Conservation (phyloP, 2,113 vertebrate genomes). For the Odontesthes bonariensis region DNA sequence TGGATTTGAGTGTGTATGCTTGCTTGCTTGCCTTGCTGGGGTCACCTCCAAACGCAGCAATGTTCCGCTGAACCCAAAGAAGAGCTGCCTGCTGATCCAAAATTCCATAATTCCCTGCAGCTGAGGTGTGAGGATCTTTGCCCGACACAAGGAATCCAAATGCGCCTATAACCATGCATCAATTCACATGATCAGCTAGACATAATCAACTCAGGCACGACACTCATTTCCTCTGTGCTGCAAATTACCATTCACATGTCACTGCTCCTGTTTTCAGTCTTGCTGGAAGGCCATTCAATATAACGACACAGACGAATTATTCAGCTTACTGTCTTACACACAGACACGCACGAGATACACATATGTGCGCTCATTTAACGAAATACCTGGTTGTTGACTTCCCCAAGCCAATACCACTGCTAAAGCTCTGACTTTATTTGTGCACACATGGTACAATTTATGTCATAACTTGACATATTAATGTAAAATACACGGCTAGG, state of each 20-base stretch:
- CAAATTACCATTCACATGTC: slow-evolving; percentile 30
- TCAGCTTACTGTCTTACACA: background rate
- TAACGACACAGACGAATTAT: slow-evolving; percentile 16
- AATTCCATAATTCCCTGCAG: slow-evolving; percentile 82
- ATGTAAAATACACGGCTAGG: background rate
- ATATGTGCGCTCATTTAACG: slow-evolving; percentile 12
- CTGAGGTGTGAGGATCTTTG: slow-evolving; percentile 70
- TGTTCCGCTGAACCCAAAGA: slow-evolving; percentile 82
- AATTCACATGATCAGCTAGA: slow-evolving; percentile 48
- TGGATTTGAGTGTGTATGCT: background rate
- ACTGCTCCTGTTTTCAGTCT: slow-evolving; percentile 23
- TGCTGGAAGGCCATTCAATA: slow-evolving; percentile 7
- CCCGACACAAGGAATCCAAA: slow-evolving; percentile 85
- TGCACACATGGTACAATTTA: background rate
- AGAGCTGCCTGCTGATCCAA: slow-evolving; percentile 85
- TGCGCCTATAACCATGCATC: slow-evolving; percentile 74
- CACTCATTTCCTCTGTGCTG: slow-evolving; percentile 47
- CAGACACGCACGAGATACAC: background rate
- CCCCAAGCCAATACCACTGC: background rate
- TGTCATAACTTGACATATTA: background rate
- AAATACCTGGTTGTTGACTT: slow-evolving; percentile 4
- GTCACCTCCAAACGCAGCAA: slow-evolving; percentile 81
- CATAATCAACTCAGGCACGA: slow-evolving; percentile 45
- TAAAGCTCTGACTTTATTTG: background rate
- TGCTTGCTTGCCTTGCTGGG: slow-evolving; percentile 73